Evolutionary conservation across 2,797 vertebrate species (phyloP), one percentile per base, ranked within the genome.

Genomic region (Danio aesculapii): DNA sequence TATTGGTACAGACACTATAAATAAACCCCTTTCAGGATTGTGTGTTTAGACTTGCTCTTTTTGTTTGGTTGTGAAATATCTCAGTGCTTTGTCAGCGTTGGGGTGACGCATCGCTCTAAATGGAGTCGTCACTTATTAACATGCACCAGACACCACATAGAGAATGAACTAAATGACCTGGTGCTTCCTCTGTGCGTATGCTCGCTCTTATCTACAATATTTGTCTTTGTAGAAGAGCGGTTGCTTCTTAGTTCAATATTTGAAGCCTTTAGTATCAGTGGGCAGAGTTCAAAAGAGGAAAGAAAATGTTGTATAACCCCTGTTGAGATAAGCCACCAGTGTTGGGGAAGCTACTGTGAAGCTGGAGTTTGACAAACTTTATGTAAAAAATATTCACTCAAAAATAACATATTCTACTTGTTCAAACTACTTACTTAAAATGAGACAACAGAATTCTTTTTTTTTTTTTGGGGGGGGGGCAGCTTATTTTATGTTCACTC

Each of bases 101-200:
- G 39, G 77, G 13, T 84, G 84, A 85, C 75, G 74, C 9, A 41
- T 19, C 41, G 43, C 41, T 64, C 11, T 74, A 64, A 55, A 67
- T 52, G 75, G 64, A 77, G 50, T 79, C 79, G 77, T 30, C 87
- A 84, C 85, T 88, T 17, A 88, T 88, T 85, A 89, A 87, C 84
- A n/a, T 58, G 47, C 43, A 8, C 0, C 7, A 64, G 53, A 83
- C 74, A 78, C 58, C 7, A 14, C 5, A 1, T 3, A 39, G 21
- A 55, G 9, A 46, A 13, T 30, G 41, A 10, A 47, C 59, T 77
- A 61, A 41, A 0, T 79, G 13, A 71, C 49, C 43, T 57, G 8
- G 53, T 63, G 39, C 39, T 81, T 49, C 6, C 43, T 75, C 8
- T 8, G 30, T 61, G 57, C 3, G 30, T 30, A 1, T 47, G 46